phyloP scores from a whole-genome alignment of 2,888 invertebrate species.

The Dyspetes luteomarginatus region DNA sequence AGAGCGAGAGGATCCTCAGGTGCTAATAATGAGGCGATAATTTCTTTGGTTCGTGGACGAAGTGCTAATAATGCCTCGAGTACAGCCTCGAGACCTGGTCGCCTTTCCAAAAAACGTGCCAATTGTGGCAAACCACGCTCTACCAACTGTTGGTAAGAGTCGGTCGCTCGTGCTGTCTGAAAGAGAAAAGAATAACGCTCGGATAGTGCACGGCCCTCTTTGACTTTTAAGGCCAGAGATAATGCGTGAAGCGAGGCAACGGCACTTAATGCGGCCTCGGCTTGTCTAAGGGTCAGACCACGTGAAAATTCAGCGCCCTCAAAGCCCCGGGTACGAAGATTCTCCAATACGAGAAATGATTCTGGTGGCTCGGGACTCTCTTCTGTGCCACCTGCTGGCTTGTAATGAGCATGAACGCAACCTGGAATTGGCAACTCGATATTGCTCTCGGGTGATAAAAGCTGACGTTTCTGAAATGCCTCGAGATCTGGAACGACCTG shows the following conservation, averaged over 20 bases:
- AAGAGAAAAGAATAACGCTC: constrained; percentile 89
- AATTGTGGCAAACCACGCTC: constrained; percentile 91
- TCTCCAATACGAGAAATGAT: constrained; percentile 90
- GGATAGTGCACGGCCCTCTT: constrained; percentile 84
- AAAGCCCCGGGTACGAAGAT: constrained; percentile 88
- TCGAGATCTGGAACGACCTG: constrained; percentile 89
- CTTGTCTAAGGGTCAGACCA: constrained; percentile 87
- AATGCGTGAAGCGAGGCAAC: constrained; percentile 90
- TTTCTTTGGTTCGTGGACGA: constrained; percentile 88
- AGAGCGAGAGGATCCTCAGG: constrained; percentile 90
- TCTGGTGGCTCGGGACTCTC: constrained; percentile 84
- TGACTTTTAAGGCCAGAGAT: constrained; percentile 87
- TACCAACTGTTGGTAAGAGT: constrained; percentile 91
- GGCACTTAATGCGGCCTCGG: constrained; percentile 88
- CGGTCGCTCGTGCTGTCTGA: constrained; percentile 91
- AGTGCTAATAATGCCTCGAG: constrained; percentile 86
- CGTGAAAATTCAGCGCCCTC: constrained; percentile 88
- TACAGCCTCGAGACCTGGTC: constrained; percentile 87
- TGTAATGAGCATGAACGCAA: constrained; percentile 88
- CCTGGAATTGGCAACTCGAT: constrained; percentile 88
- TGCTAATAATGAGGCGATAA: constrained; percentile 88
- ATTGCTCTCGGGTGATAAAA: constrained; percentile 79
- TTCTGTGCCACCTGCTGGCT: constrained; percentile 82
- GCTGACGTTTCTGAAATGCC: constrained; percentile 85
- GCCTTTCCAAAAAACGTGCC: constrained; percentile 88